Evolutionary conservation across 2,888 invertebrate species (phyloP).

Genomic region (Apodemia duryi): DNA sequence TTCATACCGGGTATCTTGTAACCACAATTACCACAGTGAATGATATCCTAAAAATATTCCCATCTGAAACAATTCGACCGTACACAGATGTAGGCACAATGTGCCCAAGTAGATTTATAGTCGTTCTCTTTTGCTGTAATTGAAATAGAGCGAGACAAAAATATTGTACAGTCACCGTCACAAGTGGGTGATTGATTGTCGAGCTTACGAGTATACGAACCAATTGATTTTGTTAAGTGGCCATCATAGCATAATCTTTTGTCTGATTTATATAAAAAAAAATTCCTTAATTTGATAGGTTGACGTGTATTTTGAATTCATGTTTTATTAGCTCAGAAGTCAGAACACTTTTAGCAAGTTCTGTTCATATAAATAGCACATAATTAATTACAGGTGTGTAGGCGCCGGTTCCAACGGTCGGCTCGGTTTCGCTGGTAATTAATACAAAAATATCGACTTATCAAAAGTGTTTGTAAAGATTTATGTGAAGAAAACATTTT

Average conservation of each 20-base stretch:
- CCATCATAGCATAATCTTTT: background rate
- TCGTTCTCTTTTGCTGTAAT: conserved; percentile 10
- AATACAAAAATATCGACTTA: no score
- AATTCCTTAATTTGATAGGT: no score
- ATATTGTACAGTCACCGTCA: conserved; percentile 10
- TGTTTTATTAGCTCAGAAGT: no score
- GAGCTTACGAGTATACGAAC: background rate
- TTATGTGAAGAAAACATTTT: no score
- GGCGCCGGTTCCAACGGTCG: no score
- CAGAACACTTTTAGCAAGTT: no score
- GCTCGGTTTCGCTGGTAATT: no score
- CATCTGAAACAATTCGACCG: conserved; percentile 9
- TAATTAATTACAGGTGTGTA: no score
- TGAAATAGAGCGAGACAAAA: conserved; percentile 12
- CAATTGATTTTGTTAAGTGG: conserved; percentile 2
- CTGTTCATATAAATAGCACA: no score
- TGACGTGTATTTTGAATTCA: no score
- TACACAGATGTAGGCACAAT: conserved; percentile 8
- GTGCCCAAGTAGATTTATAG: conserved; percentile 10
- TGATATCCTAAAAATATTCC: conserved; percentile 4
- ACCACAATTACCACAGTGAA: conserved; percentile 4
- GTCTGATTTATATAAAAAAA: no score
- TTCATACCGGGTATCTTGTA: background rate
- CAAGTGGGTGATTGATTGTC: background rate
- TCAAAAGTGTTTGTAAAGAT: no score